Evolutionary conservation across 2,113 vertebrate genomes (phyloP), one percentile per base, ranked within the genome.

Genomic region (Leucopternis melanops): DNA sequence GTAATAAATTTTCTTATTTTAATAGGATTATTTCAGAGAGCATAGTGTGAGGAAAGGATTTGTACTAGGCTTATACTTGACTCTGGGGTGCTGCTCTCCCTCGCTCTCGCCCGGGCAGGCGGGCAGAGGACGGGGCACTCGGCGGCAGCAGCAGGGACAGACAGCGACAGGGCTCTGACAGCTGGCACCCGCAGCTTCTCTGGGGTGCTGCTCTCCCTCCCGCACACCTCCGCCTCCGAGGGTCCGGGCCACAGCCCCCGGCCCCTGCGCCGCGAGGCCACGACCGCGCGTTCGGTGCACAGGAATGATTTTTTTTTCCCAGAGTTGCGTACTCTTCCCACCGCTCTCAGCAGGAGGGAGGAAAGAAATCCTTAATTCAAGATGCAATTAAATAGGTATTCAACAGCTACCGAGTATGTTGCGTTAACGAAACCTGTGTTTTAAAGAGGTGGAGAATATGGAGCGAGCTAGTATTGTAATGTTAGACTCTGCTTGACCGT

Each of bases 401-500:
- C 89, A 87, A 38, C 14, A 55, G 61, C 78, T 54, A 65, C 34
- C 36, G 18, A 45, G 11, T 44, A 44, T 31, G 52, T 52, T 55
- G 36, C 70, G 27, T 47, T 83, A 88, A 88, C 66, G 82, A 86
- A 95, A 82, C n/a, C 77, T 50, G 55, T 34, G 77, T 66, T 95
- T 95, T 89, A 61, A 92, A 82, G 84, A 78, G 90, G 75, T 34
- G 59, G 92, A 88, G 80, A 70, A 83, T 25, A 49, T 0, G 1
- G 62, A 21, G 29, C 40, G 34, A 36, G 38, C 63, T 57, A 11
- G 50, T 34, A 52, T 8, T 47, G 21, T 10, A 10, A 34, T 4
- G 21, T n/a, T 63, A 87, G 69, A 67, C 38, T 67, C 70, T 65
- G 77, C 88, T 88, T 93, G 85, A 88, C 95, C 57, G 5, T 95